Evolutionary conservation across 2,797 vertebrate species (phyloP).

Genomic region (Sternotherus odoratus): DNA sequence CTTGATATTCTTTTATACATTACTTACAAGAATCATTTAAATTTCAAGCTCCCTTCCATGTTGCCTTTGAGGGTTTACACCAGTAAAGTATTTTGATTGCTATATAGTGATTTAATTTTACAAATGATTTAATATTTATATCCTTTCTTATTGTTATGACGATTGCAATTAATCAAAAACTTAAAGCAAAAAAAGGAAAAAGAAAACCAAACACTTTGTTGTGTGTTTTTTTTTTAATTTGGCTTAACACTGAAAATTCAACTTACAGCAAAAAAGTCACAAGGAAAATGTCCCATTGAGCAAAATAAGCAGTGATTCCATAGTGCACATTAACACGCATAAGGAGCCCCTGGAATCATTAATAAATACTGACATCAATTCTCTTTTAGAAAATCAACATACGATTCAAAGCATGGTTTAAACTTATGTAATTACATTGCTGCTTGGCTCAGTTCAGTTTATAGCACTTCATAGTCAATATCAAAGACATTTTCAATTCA

Average conservation of each 20-base stretch:
- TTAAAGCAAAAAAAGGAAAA: constrained; percentile 4
- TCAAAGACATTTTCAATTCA: constrained; percentile 44
- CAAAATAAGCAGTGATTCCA: constrained; percentile 57
- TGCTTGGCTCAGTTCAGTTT: constrained; percentile 46
- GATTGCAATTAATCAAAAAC: background rate
- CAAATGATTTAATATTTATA: background rate
- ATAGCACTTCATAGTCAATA: constrained; percentile 31
- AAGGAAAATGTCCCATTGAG: constrained; percentile 53
- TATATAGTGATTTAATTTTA: fast-evolving
- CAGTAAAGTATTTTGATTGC: background rate
- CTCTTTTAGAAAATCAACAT: constrained; percentile 30
- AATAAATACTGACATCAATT: constrained; percentile 16
- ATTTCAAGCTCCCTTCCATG: background rate
- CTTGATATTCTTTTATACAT: no score
- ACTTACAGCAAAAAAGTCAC: constrained; percentile 66
- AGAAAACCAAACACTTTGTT: constrained; percentile 23
- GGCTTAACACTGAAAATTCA: constrained; percentile 69
- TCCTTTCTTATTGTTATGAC: background rate
- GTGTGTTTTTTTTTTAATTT: constrained; percentile 68
- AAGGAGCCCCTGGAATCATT: constrained; percentile 42
- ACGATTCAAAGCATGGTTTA: background rate
- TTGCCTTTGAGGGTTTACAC: background rate
- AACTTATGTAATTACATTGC: constrained; percentile 7
- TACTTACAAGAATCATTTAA: background rate
- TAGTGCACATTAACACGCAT: constrained; percentile 49